phyloP scores from a whole-genome alignment of 35 echinoderm and acorn worm genomes.

The Patiria miniata region DNA sequence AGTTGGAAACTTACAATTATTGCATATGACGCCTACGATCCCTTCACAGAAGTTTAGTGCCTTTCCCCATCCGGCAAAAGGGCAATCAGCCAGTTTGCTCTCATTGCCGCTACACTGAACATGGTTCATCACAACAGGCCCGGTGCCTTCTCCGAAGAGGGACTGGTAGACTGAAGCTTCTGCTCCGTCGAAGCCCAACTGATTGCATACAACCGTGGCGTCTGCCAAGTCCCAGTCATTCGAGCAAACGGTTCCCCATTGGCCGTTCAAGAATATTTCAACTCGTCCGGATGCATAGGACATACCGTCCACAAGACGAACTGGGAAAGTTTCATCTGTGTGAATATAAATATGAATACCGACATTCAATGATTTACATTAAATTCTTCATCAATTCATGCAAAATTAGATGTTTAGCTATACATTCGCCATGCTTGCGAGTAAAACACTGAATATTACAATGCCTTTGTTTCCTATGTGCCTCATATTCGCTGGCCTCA shows the following conservation, averaged over 20 bases:
- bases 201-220: neutral
- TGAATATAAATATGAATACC: too few species aligned
- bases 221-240: conserved; percentile 3
- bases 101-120: conserved; percentile 40
- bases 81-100: conserved; percentile 13
- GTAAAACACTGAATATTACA: too few species aligned
- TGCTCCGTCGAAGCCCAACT: neutral
- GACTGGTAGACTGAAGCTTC: neutral
- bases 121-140: conserved; percentile 32
- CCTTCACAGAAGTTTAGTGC: neutral
- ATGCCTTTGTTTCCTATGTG: too few species aligned
- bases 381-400: too few species aligned
- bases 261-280: conserved; percentile 22
- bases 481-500: too few species aligned
- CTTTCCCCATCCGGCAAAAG: neutral
- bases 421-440: too few species aligned
- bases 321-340: too few species aligned
- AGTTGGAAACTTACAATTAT: too few species aligned
- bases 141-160: neutral
- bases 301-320: conserved; percentile 22
- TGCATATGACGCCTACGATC: too few species aligned
- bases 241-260: conserved; percentile 14
- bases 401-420: too few species aligned
- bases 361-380: too few species aligned
- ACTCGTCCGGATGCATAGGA: conserved; percentile 1